Conservation (phyloP, 2,113 vertebrate genomes). For the Seriola aureovittata region DNA sequence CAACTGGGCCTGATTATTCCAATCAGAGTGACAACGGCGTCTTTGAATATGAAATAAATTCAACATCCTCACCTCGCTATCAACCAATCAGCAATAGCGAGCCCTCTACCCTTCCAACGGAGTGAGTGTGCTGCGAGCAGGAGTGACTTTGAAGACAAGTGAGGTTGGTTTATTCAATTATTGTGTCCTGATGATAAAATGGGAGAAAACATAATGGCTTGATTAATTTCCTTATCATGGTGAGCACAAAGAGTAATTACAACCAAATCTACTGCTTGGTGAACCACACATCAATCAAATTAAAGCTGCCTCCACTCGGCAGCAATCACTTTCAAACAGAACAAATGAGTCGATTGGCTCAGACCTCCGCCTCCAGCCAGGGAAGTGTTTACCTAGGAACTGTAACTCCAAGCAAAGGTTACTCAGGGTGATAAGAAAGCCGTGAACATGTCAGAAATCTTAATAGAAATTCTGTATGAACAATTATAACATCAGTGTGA, state of each 20-base stretch:
- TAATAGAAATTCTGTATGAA: conserved; percentile 41
- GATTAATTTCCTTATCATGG: conserved; percentile 91
- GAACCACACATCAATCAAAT: conserved; percentile 88
- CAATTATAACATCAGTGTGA: conserved; percentile 11
- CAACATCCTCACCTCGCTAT: conserved; percentile 35
- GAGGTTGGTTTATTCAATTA: conserved; percentile 86
- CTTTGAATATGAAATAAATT: conserved; percentile 31
- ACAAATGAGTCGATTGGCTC: conserved; percentile 69
- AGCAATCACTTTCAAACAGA: conserved; percentile 72
- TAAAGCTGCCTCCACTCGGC: conserved; percentile 70
- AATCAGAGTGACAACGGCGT: conserved; percentile 31
- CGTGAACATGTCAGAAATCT: conserved; percentile 40
- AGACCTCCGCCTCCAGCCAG: conserved; percentile 56
- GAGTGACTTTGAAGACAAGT: conserved; percentile 78
- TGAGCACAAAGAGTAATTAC: conserved; percentile 90
- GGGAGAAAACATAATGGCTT: conserved; percentile 84
- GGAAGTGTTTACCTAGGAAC: conserved; percentile 64
- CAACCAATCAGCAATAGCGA: conserved; percentile 45
- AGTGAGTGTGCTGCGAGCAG: conserved; percentile 16
- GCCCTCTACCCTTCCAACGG: conserved; percentile 44
- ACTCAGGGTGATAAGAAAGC: conserved; percentile 49
- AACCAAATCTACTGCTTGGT: conserved; percentile 84
- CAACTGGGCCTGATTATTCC: conserved; percentile 41
- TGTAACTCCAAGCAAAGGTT: conserved; percentile 63
- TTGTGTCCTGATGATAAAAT: conserved; percentile 83